A percentile compares a stretch with the other conserved stretches of the same genome.
These are phyloP conservation scores for Dufourea novaeangliae DNA, from an alignment of 1,140 invertebrate species.

Conservation along the genomic window DNA sequence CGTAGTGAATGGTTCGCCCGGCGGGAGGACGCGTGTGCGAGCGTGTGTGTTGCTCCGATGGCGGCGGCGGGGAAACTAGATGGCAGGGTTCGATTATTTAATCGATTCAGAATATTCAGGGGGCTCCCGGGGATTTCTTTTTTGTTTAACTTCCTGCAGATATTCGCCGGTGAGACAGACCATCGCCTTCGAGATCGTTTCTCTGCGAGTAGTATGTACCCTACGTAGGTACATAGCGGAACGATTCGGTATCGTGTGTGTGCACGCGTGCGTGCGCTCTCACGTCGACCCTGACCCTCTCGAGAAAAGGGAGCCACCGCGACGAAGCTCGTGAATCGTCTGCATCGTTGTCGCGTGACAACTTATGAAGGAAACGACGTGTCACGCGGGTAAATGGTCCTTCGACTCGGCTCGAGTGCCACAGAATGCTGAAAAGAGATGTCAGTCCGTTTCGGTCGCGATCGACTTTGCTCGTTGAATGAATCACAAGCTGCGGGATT, in stretches of 20 bases:
- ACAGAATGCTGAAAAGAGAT: constrained; percentile 41
- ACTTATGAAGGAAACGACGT: constrained; percentile 61
- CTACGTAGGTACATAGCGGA: no score
- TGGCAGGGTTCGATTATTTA: constrained; percentile 81
- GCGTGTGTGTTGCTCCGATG: not conserved
- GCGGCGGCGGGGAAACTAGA: constrained; percentile 68
- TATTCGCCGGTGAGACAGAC: constrained; percentile 57
- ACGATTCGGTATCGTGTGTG: not conserved
- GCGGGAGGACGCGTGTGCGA: not conserved
- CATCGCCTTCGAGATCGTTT: constrained; percentile 49
- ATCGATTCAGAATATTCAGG: constrained; percentile 81
- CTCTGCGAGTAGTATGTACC: not conserved
- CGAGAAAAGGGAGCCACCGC: constrained; percentile 40
- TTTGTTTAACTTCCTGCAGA: constrained; percentile 81
- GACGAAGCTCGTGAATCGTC: constrained; percentile 28
- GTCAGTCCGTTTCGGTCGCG: constrained; percentile 31
- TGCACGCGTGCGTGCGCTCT: not conserved
- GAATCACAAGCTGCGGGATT: constrained; percentile 7
- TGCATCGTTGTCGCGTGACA: constrained; percentile 55
- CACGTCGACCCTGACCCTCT: constrained; percentile 37
- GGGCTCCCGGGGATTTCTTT: constrained; percentile 71
- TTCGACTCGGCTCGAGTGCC: constrained; percentile 40
- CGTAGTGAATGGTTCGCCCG: constrained; percentile 72
- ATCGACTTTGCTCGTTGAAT: constrained; percentile 45
- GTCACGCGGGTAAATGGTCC: constrained; percentile 63